Evolutionary conservation across 2,888 invertebrate genomes (phyloP).

Genomic region (Ophion ellenae): DNA sequence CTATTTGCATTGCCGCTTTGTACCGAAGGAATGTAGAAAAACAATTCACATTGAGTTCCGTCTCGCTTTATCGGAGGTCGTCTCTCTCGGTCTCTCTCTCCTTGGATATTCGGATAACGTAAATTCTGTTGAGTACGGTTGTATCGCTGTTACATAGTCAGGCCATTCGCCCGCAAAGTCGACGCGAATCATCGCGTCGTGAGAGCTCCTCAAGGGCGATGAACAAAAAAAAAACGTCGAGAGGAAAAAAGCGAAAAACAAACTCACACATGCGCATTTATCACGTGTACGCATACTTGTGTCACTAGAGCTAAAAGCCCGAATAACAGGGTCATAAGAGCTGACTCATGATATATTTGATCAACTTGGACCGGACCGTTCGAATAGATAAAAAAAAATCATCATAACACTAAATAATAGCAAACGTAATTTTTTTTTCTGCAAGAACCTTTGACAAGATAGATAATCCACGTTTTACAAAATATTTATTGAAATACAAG

Average conservation of each 20-base stretch:
- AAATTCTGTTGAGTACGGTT: slow-evolving; percentile 17
- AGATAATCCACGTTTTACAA: neutral
- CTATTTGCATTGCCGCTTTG: neutral
- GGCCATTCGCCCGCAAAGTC: slow-evolving; percentile 48
- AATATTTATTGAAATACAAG: neutral
- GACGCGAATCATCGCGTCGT: slow-evolving; percentile 50
- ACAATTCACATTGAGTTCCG: neutral
- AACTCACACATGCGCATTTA: slow-evolving; percentile 1
- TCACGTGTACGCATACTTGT: neutral
- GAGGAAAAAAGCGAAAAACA: slow-evolving; percentile 8
- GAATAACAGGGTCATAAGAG: neutral
- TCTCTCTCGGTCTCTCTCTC: neutral
- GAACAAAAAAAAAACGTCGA: neutral
- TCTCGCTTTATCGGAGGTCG: neutral
- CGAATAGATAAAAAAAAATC: neutral
- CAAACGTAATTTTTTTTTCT: neutral
- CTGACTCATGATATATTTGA: slow-evolving; percentile 28
- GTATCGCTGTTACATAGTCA: slow-evolving; percentile 25
- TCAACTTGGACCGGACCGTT: neutral
- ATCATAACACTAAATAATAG: neutral
- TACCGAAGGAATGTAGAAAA: neutral
- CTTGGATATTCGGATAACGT: neutral
- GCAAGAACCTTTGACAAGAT: neutral
- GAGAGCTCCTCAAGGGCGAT: slow-evolving; percentile 45
- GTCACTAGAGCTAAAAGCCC: slow-evolving; percentile 13